A percentile compares a stretch with the other conserved stretches of the same genome.
These are phyloP conservation scores for Takifugu flavidus DNA, from an alignment of 2,113 vertebrate species.

Conservation along the genomic window DNA sequence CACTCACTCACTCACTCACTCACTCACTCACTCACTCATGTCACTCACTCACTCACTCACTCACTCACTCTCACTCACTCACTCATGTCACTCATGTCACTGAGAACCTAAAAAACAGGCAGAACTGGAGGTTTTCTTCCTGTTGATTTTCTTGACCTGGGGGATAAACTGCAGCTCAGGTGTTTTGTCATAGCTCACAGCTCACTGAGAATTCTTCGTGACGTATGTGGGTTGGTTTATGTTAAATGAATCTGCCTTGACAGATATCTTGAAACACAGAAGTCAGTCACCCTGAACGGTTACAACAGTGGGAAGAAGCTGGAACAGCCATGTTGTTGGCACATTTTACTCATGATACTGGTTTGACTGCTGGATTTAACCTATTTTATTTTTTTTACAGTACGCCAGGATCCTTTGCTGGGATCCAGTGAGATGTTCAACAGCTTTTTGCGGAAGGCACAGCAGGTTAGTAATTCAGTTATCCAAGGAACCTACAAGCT, in stretches of 20 bases:
- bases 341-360: too few relatives aligned
- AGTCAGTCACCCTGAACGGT: too few relatives aligned
- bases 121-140: too few relatives aligned
- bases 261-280: conserved; percentile 5
- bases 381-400: conserved; percentile 60
- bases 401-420: conserved; percentile 90
- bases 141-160: neutral
- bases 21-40: too few relatives aligned
- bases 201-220: conserved; percentile 1
- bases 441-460: conserved; percentile 93
- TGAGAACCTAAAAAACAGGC: too few relatives aligned
- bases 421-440: conserved; percentile 94
- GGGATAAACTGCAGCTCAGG: neutral
- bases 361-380: neutral
- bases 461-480: conserved; percentile 81
- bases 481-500: neutral
- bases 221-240: neutral
- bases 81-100: too few relatives aligned
- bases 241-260: neutral
- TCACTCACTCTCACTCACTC: too few relatives aligned
- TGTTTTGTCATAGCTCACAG: conserved; percentile 7
- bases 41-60: too few relatives aligned
- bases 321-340: too few relatives aligned
- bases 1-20: neutral
- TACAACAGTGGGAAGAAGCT: too few relatives aligned